Conservation (phyloP, 2,888 invertebrate genomes). For the Aquatica leii region DNA sequence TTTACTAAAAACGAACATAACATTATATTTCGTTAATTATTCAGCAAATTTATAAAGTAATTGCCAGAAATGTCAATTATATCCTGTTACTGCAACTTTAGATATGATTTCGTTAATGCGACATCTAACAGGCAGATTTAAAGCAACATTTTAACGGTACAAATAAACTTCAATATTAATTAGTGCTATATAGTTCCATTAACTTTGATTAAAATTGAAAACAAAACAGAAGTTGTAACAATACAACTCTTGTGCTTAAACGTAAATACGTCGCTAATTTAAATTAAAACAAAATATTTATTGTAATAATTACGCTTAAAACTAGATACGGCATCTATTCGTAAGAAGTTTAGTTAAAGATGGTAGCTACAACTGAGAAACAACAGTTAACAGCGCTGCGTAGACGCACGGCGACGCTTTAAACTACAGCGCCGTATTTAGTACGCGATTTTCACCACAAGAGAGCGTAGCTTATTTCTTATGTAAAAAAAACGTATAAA, state of each 20-base stretch:
- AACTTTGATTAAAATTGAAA: too few relatives aligned
- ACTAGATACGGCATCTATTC: conserved; percentile 19
- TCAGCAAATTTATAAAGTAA: conserved; percentile 24
- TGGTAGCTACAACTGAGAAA: conserved; percentile 15
- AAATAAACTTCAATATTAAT: conserved; percentile 4
- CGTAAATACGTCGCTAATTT: too few relatives aligned
- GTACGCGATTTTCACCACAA: conserved; percentile 29
- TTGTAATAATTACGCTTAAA: too few relatives aligned
- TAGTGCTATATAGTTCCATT: too few relatives aligned
- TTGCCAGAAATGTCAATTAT: conserved; percentile 29
- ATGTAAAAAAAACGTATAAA: background rate
- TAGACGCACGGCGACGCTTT: conserved; percentile 33
- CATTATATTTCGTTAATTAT: conserved; percentile 20
- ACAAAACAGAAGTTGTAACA: too few relatives aligned
- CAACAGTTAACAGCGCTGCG: conserved; percentile 20
- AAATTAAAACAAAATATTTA: too few relatives aligned
- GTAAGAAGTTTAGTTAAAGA: conserved; percentile 13
- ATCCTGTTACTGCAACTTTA: conserved; percentile 18
- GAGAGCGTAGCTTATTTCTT: conserved; percentile 20
- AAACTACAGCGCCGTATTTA: conserved; percentile 34
- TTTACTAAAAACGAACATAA: too few relatives aligned
- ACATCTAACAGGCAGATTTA: conserved; percentile 26
- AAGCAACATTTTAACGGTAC: conserved; percentile 17
- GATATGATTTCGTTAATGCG: conserved; percentile 26
- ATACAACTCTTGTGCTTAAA: too few relatives aligned